Conservation (phyloP, 2,113 vertebrate genomes). For the Dromaius novaehollandiae region DNA sequence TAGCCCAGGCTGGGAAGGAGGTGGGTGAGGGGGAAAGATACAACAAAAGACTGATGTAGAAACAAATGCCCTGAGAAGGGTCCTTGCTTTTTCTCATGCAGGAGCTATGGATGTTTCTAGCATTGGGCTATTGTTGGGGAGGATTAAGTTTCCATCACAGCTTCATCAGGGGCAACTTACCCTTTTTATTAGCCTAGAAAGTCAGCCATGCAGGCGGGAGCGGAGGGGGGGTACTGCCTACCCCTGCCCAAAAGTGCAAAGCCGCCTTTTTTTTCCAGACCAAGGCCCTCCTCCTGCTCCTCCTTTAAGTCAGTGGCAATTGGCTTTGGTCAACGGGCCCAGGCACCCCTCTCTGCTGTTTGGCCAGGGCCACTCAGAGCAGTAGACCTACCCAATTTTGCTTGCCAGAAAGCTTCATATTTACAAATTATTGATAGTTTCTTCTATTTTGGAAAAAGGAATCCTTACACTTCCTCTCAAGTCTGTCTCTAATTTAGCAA, state of each 20-base stretch:
- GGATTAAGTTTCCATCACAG: constrained; percentile 46
- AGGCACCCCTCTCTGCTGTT: background rate
- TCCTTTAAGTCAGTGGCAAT: background rate
- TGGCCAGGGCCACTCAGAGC: background rate
- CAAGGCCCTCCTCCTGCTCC: fast-evolving
- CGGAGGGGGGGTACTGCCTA: background rate
- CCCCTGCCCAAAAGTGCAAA: background rate
- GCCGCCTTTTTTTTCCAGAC: background rate
- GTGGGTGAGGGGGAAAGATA: background rate
- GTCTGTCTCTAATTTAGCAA: background rate
- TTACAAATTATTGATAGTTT: background rate
- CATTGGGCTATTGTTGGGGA: background rate
- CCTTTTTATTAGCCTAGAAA: background rate
- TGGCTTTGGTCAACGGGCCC: background rate
- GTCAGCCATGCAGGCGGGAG: background rate
- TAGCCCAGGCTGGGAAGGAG: background rate
- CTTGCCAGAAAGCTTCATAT: background rate
- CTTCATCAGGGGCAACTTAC: background rate
- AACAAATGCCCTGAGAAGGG: background rate
- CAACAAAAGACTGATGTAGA: constrained; percentile 13
- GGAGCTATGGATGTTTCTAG: background rate
- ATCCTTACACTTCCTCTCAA: fast-evolving
- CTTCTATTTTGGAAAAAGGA: background rate
- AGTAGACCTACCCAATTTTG: background rate
- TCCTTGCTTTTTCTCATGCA: background rate